Evolutionary conservation across 2,113 vertebrate species (phyloP).

Genomic region (Marcusenius ussheri): DNA sequence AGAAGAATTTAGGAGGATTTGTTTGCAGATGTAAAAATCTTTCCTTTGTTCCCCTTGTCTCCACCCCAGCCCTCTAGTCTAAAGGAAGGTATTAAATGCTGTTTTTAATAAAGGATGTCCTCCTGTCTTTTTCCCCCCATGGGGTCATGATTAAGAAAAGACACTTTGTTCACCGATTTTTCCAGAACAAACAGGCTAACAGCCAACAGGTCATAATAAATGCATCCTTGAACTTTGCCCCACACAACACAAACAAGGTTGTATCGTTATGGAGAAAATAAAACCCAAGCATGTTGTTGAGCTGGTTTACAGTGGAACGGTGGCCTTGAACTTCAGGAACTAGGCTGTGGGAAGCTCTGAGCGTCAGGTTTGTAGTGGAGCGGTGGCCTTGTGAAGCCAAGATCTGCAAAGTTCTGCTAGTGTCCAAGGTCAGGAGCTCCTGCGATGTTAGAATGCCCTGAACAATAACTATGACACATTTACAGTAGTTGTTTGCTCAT

Average conservation of each 20-base stretch:
- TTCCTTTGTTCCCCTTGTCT: background rate
- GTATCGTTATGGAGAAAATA: slow-evolving; percentile 18
- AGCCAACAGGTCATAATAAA: background rate
- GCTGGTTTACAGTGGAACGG: background rate
- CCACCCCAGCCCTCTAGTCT: background rate
- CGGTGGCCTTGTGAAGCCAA: background rate
- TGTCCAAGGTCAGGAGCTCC: slow-evolving; percentile 7
- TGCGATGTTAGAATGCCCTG: background rate
- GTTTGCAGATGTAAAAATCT: background rate
- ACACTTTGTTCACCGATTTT: slow-evolving; percentile 6
- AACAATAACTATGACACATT: background rate
- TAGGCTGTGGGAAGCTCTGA: background rate
- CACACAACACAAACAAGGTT: slow-evolving; percentile 14
- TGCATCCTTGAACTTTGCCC: slow-evolving; percentile 22
- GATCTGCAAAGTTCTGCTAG: background rate
- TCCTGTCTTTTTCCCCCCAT: background rate
- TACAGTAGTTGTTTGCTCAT: background rate
- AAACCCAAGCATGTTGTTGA: background rate
- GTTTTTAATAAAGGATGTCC: background rate
- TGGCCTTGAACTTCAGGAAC: slow-evolving; percentile 9
- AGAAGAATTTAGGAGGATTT: background rate
- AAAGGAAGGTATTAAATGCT: background rate
- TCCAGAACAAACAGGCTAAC: background rate
- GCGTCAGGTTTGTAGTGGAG: background rate
- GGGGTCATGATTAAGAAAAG: background rate